Base-by-base conservation (phyloP, 2,888 invertebrate genomes). In the Margaritifera margaritifera region DNA sequence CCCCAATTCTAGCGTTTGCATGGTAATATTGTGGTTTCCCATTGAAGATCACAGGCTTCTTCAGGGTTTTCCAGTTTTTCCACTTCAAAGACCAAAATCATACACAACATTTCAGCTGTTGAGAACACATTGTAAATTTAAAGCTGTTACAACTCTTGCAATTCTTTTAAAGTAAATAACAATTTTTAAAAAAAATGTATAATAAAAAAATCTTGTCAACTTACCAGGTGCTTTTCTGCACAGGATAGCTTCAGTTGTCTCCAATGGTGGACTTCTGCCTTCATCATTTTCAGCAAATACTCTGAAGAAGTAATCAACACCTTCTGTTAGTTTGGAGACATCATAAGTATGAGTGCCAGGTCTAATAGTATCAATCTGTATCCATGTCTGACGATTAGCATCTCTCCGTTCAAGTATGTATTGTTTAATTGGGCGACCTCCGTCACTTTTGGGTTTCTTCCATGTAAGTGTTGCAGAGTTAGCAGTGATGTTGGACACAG, bases 231-330 rank as follows among this genome's bases (percentile, higher is more conserved):
- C 75, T 60, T 81, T 79, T 57, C 81, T 78, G 42, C 79, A 79
- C 50, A 78, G 74, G 11, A 83, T 74, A 8, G 84, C 75, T 64
- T 86, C 83, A 31, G 80, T 79, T 15, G 80, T 71, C 66, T 84
- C 96, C 60, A 96, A 96, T 0, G 98, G 95, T 77, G 96, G 95
- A 62, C 98, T 96, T 0, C 95, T 95, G 2, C 99, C 99, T 6
- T 97, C 97, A 80, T 95, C 94, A 91, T 96, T 96, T 42, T 95
- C 93, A 19, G 96, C 96, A 69, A 93, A 92, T 0, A 97, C 95
- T 24, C 96, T 92, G 92, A 97, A 97, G 86, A 95, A 94, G 87
- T 97, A 96, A 0, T 94, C 94, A 91, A 97, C 96, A 65, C 97
- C 97, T 89, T 97, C 97, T 52, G 95, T 93, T 22, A 99, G 92